Base-by-base conservation (phyloP, 2,888 invertebrate genomes). In the Drosophila putrida region DNA sequence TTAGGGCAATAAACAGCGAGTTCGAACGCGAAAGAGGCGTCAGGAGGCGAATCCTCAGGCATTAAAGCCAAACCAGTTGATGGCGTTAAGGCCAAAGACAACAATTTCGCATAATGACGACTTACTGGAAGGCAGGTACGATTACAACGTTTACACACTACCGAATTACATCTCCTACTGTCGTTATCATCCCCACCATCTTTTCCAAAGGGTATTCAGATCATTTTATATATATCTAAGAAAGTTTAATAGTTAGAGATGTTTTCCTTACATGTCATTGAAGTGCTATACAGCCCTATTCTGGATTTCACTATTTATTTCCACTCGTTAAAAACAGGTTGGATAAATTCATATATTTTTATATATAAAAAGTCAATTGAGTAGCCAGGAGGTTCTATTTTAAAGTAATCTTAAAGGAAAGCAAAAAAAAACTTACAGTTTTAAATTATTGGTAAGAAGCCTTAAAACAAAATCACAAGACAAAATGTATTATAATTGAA, bases 1-100 rank as follows among this genome's bases (percentile, higher is more conserved):
- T 87, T 84, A 88, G 87, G 78, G 89, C 75, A 75, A 83, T 89
- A 83, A 83, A 88, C 81, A 70, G 63, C 61, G 62, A 68, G 66
- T 78, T 75, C 60, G 88, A 78, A 89, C 84, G 88, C 88, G 89
- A 77, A 84, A 84, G 77, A 89, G 84, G 84, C 49, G 84, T 88
- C 66, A 61, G 64, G 69, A 61, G 77, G 80, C 80, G 67, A 78
- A 73, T 64, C 88, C 65, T 63, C 75, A 74, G 35, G 28, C 54
- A 57, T 57, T 46, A 53, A 53, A 61, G 60, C 9, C 33, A 65
- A 28, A 28, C 31, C 71, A 67, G 54, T 54, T 54, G 35, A 39
- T 31, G 44, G 57, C 43, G 44, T 57, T 46, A 53, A 50, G 61
- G 58, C 9, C 36, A 64, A 50, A 65, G 49, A 67, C 70, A 71